A percentile compares a stretch with the other conserved stretches of the same genome.
These are phyloP conservation scores for Luperina nickerlii DNA, from an alignment of 2,888 invertebrate genomes.

Conservation along the genomic window DNA sequence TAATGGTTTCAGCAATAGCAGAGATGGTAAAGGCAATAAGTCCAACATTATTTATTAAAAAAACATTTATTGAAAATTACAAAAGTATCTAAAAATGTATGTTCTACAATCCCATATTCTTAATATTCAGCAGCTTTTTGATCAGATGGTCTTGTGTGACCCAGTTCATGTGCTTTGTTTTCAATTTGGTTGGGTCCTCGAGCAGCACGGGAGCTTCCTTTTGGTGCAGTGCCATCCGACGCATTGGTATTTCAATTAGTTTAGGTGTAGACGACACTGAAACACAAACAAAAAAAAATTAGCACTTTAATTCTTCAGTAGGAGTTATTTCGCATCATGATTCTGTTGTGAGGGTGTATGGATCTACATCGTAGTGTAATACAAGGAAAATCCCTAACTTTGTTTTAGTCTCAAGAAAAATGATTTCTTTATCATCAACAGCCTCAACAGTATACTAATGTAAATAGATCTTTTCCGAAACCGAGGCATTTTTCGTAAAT, in stretches of 20 bases:
- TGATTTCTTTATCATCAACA: not conserved
- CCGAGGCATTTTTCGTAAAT: not conserved
- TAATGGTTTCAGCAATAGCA: not conserved
- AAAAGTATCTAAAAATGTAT: constrained; percentile 60
- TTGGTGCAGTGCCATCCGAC: constrained; percentile 30
- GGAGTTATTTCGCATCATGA: not conserved
- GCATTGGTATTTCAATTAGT: constrained; percentile 5
- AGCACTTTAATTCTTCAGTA: not conserved
- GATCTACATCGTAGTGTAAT: not conserved
- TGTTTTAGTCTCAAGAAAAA: not conserved
- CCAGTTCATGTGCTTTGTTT: constrained; percentile 36
- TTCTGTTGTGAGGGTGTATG: not conserved
- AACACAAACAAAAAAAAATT: constrained; percentile 10
- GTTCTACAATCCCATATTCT: constrained; percentile 70
- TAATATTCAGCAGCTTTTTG: constrained; percentile 76
- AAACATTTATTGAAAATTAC: constrained; percentile 61
- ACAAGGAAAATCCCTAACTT: not conserved
- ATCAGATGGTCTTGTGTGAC: constrained; percentile 73
- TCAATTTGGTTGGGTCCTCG: constrained; percentile 63
- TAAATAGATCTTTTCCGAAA: not conserved
- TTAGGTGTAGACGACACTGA: constrained; percentile 48
- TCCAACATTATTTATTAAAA: constrained; percentile 36
- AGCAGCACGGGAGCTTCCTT: constrained; percentile 67
- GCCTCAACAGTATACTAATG: not conserved
- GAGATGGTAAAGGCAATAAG: constrained; percentile 1